Percentiles rank a stretch among this genome's conserved stretches.
Evolutionary conservation across 2,888 invertebrate species (phyloP).

Genomic region (Lasioglossum villosulum): DNA sequence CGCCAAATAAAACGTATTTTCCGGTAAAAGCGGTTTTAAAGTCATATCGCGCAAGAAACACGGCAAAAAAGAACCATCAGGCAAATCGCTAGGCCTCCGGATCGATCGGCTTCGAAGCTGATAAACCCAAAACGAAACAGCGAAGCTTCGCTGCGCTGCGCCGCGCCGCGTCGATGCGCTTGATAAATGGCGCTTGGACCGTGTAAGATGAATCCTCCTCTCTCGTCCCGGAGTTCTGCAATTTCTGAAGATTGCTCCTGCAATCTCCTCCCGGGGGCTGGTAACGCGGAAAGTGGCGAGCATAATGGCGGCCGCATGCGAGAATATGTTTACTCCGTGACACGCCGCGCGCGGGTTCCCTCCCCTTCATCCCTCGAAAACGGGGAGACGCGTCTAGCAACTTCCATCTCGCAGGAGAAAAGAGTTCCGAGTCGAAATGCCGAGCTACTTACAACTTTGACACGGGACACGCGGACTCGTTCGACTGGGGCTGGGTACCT

Average conservation of each 20-base stretch:
- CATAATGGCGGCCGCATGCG: constrained; percentile 27
- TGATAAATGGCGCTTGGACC: constrained; percentile 55
- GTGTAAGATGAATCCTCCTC: constrained; percentile 22
- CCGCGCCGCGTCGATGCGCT: constrained; percentile 30
- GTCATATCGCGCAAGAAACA: constrained; percentile 27
- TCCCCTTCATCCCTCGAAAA: neutral
- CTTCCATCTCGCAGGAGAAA: constrained; percentile 5
- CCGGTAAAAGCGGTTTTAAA: constrained; percentile 12
- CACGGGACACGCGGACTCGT: constrained; percentile 29
- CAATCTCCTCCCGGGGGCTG: constrained; percentile 44
- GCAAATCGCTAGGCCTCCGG: neutral
- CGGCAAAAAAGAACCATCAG: constrained; percentile 14
- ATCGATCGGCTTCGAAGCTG: neutral
- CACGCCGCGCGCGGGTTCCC: neutral
- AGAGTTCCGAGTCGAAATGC: constrained; percentile 34
- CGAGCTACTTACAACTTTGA: constrained; percentile 35
- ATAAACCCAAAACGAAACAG: constrained; percentile 39
- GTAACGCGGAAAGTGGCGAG: constrained; percentile 22
- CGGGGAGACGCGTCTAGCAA: neutral
- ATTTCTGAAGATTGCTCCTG: constrained; percentile 55
- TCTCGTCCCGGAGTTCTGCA: constrained; percentile 48
- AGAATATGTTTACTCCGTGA: constrained; percentile 59
- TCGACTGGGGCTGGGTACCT: neutral
- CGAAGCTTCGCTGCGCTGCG: neutral
- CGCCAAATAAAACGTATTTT: neutral